Evolutionary conservation across 2,888 invertebrate species (phyloP), one percentile per base, ranked within the genome.

Genomic region (Drosophila monieri): DNA sequence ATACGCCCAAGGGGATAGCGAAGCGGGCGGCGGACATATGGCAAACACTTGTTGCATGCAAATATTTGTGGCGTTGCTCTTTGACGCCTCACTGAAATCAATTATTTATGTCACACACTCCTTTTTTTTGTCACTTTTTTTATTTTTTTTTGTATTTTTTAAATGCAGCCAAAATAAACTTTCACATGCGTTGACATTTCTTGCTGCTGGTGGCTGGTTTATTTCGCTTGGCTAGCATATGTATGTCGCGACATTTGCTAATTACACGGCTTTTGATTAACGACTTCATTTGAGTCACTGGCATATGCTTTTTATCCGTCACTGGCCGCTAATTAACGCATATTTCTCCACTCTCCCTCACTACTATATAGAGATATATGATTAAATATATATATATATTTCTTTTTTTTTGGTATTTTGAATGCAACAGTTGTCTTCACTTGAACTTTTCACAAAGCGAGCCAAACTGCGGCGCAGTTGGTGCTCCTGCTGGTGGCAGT

Each of bases 41-140:
- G 74, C 71, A 67, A 70, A 85, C 83, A 84, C 84, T 84, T 84
- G 83, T 84, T 84, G 83, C 80, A 77, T 75, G 68, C 64, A 68
- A 73, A 73, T 72, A 67, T 53, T 30, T 27, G 35, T 35, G 69
- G 57, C 74, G 71, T 72, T 65, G 57, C 74, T 71, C 67, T 73
- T 52, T 37, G 25, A 54, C 61, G 49, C 58, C 49, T 55, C 57
- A 39, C 62, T 53, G 44, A 18, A 74, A 73, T 87, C 67, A 72
- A 71, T 74, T 80, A 85, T 84, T 80, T 80, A 73, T 66, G 77
- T 77, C 79, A 76, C 84, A 79, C 76, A 73, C 49, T 46, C 52
- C 14, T 23, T 32, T 39, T 43, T 43, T 64, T 9, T 14, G 21
- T 23, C 5, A 14, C 23, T 57, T 14, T 21, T 15, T 66, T 73